Evolutionary conservation across 2,113 vertebrate genomes (phyloP).

Genomic region (Chaetodon auriga): DNA sequence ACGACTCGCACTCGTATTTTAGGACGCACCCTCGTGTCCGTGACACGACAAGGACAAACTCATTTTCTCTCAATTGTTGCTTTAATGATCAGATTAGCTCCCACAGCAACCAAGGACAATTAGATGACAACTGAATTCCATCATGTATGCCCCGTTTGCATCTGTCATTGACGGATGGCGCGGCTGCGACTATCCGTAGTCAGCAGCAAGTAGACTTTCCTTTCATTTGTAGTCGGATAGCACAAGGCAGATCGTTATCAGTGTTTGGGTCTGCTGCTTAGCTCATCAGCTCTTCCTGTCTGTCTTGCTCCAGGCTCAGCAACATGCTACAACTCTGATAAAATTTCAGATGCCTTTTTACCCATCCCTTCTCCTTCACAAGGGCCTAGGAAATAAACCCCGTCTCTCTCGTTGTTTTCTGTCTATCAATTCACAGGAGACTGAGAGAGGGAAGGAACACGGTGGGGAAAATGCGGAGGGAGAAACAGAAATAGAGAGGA

Average conservation of each 20-base stretch:
- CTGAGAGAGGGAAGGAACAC: slow-evolving; percentile 12
- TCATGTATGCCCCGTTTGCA: slow-evolving; percentile 49
- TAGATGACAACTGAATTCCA: slow-evolving; percentile 71
- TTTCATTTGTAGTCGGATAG: slow-evolving; percentile 62
- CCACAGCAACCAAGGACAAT: slow-evolving; percentile 68
- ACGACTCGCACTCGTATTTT: slow-evolving; percentile 48
- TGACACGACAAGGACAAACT: slow-evolving; percentile 53
- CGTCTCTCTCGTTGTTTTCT: slow-evolving; percentile 12
- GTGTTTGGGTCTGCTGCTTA: slow-evolving; percentile 61
- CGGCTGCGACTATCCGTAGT: slow-evolving; percentile 38
- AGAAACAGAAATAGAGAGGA: slow-evolving; percentile 2
- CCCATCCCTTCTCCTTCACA: neutral
- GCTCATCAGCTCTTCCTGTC: slow-evolving; percentile 63
- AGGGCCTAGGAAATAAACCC: slow-evolving; percentile 20
- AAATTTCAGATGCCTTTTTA: slow-evolving; percentile 48
- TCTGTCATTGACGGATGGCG: slow-evolving; percentile 67
- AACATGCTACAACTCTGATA: slow-evolving; percentile 73
- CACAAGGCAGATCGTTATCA: slow-evolving; percentile 73
- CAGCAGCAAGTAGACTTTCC: slow-evolving; percentile 49
- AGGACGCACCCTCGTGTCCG: neutral
- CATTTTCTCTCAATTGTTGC: slow-evolving; percentile 68
- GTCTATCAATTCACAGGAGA: slow-evolving; percentile 31
- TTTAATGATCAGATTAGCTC: slow-evolving; percentile 74
- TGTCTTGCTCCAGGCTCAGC: slow-evolving; percentile 71
- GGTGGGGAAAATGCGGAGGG: neutral